Conservation (phyloP, 2,113 vertebrate genomes). For the Arenaria interpres region DNA sequence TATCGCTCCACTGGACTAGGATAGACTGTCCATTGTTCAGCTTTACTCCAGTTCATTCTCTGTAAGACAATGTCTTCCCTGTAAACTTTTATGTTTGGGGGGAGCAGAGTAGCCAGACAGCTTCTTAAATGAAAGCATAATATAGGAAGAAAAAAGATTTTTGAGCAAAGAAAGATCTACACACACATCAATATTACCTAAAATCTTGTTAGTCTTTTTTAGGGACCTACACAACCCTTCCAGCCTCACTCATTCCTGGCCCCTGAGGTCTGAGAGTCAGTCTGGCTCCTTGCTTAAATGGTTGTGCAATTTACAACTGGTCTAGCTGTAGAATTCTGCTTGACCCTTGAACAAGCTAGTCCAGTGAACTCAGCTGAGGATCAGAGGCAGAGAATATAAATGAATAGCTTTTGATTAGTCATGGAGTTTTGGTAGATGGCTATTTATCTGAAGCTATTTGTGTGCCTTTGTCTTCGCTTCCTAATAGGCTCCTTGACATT, state of each 20-base stretch:
- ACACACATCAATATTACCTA: background rate
- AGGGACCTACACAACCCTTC: background rate
- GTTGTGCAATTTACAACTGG: background rate
- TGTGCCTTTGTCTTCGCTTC: constrained; percentile 2
- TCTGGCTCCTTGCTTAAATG: background rate
- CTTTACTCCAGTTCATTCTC: background rate
- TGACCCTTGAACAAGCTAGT: background rate
- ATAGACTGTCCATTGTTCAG: background rate
- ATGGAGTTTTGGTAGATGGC: background rate
- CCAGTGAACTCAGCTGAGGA: background rate
- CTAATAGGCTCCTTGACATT: constrained; percentile 35
- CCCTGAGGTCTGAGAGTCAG: background rate
- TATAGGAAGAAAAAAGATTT: background rate
- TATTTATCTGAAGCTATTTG: background rate
- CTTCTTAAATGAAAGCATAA: background rate
- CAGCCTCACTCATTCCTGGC: background rate
- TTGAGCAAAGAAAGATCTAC: background rate
- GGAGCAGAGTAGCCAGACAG: background rate
- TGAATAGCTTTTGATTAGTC: background rate
- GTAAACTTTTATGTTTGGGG: background rate
- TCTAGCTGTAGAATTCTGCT: background rate
- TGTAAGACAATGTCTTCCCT: background rate
- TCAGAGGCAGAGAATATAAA: background rate
- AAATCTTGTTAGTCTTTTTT: background rate
- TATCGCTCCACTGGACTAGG: background rate